phyloP scores from a whole-genome alignment of 2,113 vertebrate genomes.

The Campylomormyrus numenius region DNA sequence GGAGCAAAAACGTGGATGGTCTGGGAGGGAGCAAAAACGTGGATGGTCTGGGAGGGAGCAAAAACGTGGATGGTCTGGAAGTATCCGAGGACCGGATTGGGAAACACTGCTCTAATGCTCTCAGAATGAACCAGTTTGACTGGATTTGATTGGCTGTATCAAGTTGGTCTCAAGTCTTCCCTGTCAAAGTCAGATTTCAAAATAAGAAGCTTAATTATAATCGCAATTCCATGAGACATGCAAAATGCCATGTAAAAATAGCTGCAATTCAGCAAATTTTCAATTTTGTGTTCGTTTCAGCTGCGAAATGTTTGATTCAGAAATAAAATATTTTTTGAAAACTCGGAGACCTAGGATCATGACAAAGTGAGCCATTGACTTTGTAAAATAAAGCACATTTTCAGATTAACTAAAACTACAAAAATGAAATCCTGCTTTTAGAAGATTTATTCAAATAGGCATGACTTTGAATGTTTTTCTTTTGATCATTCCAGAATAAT shows the following conservation, averaged over 20 bases:
- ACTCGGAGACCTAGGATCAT: neutral
- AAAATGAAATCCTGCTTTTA: neutral
- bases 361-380: neutral
- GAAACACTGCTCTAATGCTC: neutral
- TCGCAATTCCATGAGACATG: neutral
- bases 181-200: neutral
- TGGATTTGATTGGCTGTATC: neutral
- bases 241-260: neutral
- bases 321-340: neutral
- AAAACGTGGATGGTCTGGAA: neutral
- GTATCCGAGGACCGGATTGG: neutral
- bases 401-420: neutral
- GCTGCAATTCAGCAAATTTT: neutral
- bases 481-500: neutral
- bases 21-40: no score
- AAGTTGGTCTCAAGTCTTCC: neutral
- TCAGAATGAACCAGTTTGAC: neutral
- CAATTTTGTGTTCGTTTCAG: neutral
- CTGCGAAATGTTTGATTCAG: neutral
- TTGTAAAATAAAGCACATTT: neutral
- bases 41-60: no score
- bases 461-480: neutral
- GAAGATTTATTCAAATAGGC: neutral
- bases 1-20: no score
- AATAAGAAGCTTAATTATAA: constrained; percentile 1